phyloP scores from a whole-genome alignment of 2,888 invertebrate genomes.

The Cabera pusaria region DNA sequence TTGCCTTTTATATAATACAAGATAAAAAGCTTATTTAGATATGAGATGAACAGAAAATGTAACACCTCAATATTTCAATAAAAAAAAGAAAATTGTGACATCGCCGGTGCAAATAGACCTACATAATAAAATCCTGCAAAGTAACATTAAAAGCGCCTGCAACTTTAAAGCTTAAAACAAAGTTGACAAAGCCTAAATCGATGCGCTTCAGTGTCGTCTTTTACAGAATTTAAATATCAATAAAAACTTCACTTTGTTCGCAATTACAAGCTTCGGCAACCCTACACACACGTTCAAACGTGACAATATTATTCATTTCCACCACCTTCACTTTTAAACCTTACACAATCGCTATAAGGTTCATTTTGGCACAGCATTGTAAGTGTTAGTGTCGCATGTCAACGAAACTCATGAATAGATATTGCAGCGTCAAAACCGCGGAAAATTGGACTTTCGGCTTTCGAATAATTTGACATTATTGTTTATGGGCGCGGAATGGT shows the following conservation, averaged over 20 bases:
- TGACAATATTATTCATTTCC: slow-evolving; percentile 31
- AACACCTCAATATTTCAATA: no score
- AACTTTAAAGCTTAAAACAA: no score
- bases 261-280: slow-evolving; percentile 26
- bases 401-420: slow-evolving; percentile 73
- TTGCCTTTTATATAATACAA: no score
- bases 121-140: no score
- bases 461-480: slow-evolving; percentile 45
- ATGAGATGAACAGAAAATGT: no score
- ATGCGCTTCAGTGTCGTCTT: neutral
- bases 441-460: slow-evolving; percentile 61
- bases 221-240: slow-evolving; percentile 20
- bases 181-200: no score
- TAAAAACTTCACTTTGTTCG: slow-evolving; percentile 19
- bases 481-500: slow-evolving; percentile 39
- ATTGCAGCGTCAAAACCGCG: slow-evolving; percentile 70
- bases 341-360: slow-evolving; percentile 21
- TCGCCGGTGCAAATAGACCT: no score
- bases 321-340: slow-evolving; percentile 11
- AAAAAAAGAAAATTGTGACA: no score
- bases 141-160: no score
- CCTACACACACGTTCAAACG: slow-evolving; percentile 28
- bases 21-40: no score
- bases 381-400: slow-evolving; percentile 34
- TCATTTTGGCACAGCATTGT: slow-evolving; percentile 19